A percentile compares a stretch with the other conserved stretches of the same genome.
These are phyloP conservation scores for Clarias magur DNA, from an alignment of 2,113 vertebrate genomes.

Conservation along the genomic window DNA sequence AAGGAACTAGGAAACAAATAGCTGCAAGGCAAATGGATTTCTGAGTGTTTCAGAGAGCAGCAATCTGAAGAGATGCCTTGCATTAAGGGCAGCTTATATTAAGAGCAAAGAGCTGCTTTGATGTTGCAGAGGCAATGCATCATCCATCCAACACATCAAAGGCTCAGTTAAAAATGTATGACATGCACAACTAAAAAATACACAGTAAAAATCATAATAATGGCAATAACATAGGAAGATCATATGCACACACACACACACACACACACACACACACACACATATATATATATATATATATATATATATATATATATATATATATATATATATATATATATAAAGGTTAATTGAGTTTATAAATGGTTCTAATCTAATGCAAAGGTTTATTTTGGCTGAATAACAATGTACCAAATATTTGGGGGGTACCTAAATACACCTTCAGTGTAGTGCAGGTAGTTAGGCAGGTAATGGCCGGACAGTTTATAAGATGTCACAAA, in stretches of 20 bases:
- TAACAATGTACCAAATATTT: not conserved
- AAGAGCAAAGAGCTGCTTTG: conserved; percentile 73
- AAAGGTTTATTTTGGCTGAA: conserved; percentile 76
- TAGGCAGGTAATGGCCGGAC: conserved; percentile 24
- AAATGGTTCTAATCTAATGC: conserved; percentile 86
- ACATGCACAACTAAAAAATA: conserved; percentile 87
- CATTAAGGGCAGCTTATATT: conserved; percentile 42
- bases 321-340: no score
- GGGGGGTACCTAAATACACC: conserved; percentile 13
- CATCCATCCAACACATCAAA: conserved; percentile 89
- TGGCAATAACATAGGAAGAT: conserved; percentile 80
- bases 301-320: no score
- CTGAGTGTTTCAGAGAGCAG: conserved; percentile 34
- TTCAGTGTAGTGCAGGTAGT: conserved; percentile 26
- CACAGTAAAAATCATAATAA: conserved; percentile 56
- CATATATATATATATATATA: no score
- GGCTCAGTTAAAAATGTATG: conserved; percentile 99
- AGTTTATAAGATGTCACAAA: conserved; percentile 48
- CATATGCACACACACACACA: no score
- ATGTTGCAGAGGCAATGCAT: conserved; percentile 91
- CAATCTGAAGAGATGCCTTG: conserved; percentile 37
- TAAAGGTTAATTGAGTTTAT: conserved; percentile 96
- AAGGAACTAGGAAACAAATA: conserved; percentile 26
- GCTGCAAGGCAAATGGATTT: conserved; percentile 43
- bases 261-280: conserved; percentile 4